Conservation (phyloP, 2,888 invertebrate genomes). For the Stenichneumon culpator region DNA sequence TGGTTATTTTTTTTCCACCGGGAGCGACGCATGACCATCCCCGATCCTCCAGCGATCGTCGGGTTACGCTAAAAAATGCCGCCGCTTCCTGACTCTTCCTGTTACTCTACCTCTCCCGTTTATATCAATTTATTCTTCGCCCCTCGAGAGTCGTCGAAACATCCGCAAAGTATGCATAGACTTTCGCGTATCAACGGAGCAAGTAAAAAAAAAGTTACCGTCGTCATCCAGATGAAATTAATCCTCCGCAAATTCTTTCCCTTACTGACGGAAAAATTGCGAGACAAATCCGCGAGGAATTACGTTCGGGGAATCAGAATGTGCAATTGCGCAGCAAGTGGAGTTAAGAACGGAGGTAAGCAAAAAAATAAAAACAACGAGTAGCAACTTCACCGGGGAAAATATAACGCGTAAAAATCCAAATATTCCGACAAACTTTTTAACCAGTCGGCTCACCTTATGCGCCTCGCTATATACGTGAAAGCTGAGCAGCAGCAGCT, state of each 20-base stretch:
- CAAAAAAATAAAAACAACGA: conserved; percentile 33
- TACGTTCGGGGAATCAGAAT: background rate
- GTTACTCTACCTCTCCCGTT: background rate
- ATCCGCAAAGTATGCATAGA: background rate
- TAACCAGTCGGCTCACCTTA: conserved; percentile 66
- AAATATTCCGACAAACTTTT: conserved; percentile 64
- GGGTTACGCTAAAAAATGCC: background rate
- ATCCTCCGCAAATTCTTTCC: background rate
- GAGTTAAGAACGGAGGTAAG: conserved; percentile 2
- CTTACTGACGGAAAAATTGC: background rate
- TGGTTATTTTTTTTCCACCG: background rate
- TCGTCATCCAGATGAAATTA: background rate
- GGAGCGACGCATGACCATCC: background rate
- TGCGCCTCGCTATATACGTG: conserved; percentile 51
- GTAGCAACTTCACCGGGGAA: conserved; percentile 22
- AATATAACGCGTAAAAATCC: conserved; percentile 51
- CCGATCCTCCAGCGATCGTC: background rate
- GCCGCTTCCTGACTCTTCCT: background rate
- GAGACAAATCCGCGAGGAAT: background rate
- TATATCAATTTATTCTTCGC: background rate
- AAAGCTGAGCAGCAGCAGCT: conserved; percentile 35
- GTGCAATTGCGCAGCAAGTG: background rate
- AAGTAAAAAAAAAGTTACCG: background rate
- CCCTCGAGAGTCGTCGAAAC: background rate
- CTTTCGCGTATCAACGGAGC: background rate